Base-by-base conservation (phyloP, 2,113 vertebrate genomes). In the Cervus canadensis region DNA sequence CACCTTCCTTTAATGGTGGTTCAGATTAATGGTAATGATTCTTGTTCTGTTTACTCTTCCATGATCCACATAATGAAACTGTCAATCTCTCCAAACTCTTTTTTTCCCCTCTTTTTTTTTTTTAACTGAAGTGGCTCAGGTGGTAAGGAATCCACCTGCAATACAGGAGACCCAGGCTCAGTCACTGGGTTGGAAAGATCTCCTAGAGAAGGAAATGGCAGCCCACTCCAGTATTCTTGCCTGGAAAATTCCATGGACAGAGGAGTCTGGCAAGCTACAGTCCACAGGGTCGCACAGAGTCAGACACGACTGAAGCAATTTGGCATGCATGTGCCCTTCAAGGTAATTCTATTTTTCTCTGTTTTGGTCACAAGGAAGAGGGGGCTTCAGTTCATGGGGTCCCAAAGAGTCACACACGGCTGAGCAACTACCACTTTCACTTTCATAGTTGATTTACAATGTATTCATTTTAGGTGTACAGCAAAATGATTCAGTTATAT, bases 351-450 rank as follows among this genome's bases (percentile, higher is more conserved):
- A 40, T 71, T 40, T 71, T 40, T 71, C 67, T 40, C n/a, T 71
- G 67, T 71, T 71, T 40, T 71, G 9, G 67, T 71, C 19, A 40
- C 19, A 71, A 71, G n/a, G n/a, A 71, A 40, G 19, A 40, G n/a
- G 19, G n/a, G n/a, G 67, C 67, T 71, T 71, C 5, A 0, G n/a
- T 71, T 5, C n/a, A 23, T 40, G n/a, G 67, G 67, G n/a, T 71
- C 67, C 67, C n/a, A 40, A 71, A 40, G 17, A 40, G n/a, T 40
- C 10, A 1, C 67, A 36, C n/a, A 40, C 0, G 2, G n/a, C n/a
- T 71, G 19, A 40, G n/a, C 0, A 2, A 40, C 10, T 21, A 40
- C 10, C n/a, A 40, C n/a, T 71, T 11, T 71, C 10, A 12, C 67
- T 71, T 71, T 40, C 5, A 71, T 94, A 50, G 45, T 50, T 50